Percentiles rank a stretch among this genome's conserved stretches.
Evolutionary conservation across 1,140 invertebrate species (phyloP).

Genomic region (Phortica variegata): DNA sequence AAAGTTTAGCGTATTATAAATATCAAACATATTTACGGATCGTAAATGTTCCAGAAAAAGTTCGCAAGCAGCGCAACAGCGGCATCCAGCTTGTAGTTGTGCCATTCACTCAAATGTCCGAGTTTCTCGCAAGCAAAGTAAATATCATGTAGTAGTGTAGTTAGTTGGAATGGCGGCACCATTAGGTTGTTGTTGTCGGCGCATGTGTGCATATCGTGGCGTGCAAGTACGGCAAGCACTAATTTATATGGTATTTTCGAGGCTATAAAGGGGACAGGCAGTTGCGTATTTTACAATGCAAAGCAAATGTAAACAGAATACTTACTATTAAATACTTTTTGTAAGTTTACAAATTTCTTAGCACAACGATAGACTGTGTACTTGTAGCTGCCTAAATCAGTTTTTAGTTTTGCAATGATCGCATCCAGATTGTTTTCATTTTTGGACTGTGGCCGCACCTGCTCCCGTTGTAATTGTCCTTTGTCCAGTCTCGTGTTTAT

Average conservation of each 20-base stretch:
- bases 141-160: constrained; percentile 47
- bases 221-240: constrained; percentile 41
- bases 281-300: background rate
- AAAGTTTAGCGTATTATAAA: background rate
- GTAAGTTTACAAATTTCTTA: constrained; percentile 40
- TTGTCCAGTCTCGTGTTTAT: too few species aligned
- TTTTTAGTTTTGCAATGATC: constrained; percentile 37
- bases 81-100: constrained; percentile 32
- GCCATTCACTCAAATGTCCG: constrained; percentile 37
- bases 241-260: constrained; percentile 45
- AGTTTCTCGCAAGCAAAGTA: constrained; percentile 51
- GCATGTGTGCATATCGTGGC: constrained; percentile 33
- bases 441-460: too few species aligned
- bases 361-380: constrained; percentile 54
- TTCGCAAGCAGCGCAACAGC: constrained; percentile 35
- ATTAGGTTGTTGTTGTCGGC: constrained; percentile 35
- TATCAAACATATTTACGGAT: constrained; percentile 32
- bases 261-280: constrained; percentile 19
- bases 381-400: constrained; percentile 41
- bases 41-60: constrained; percentile 54
- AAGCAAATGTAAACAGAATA: constrained; percentile 1
- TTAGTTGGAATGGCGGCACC: constrained; percentile 47
- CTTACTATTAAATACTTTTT: constrained; percentile 49
- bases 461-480: too few species aligned
- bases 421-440: constrained; percentile 20